Base-by-base conservation (phyloP, 2,888 invertebrate species). In the Anagyrus pseudococci region DNA sequence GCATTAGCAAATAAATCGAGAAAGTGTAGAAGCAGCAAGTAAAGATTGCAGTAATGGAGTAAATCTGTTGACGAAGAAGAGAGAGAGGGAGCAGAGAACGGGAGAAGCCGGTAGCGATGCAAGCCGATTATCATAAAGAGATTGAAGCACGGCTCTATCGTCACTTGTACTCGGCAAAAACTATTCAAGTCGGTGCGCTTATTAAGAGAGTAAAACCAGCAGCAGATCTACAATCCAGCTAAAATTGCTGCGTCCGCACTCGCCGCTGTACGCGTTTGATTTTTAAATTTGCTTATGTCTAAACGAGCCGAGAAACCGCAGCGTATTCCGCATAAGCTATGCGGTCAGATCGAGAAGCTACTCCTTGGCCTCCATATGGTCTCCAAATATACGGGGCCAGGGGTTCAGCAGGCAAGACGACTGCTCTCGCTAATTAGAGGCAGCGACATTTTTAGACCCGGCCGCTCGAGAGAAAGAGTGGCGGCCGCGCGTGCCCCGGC, bases 91-190 rank as follows among this genome's bases (percentile, higher is more conserved):
- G 29, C 29, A 29, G 19, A 46, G 20, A n/a, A 33, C 33, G n/a
- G 26, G 44, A 44, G 41, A 26, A 55, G 22, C 37, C 26, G 55
- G 63, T 49, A 54, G 58, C 50, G 58, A 54, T 29, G 46, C 55
- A 64, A 59, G 55, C 58, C 50, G 55, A 64, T 64, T 64, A 64
- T 55, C 46, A 55, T 46, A 58, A 58, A 43, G 53, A 44, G 58
- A 58, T 63, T 25, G 19, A 26, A 54, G 50, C 33, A n/a, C 41
- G 23, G 23, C 37, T 44, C 33, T 49, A 46, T 52, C 23, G 46
- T 56, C 33, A 37, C 23, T 47, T 22, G 22, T 41, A 41, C 26
- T 41, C 29, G n/a, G n/a, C n/a, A n/a, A n/a, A n/a, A n/a, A n/a
- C n/a, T n/a, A n/a, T n/a, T n/a, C n/a, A n/a, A n/a, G n/a, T n/a